These are phyloP conservation scores for Tenthredo notha DNA, from an alignment of 2,888 invertebrate species.

Conservation along the genomic window DNA sequence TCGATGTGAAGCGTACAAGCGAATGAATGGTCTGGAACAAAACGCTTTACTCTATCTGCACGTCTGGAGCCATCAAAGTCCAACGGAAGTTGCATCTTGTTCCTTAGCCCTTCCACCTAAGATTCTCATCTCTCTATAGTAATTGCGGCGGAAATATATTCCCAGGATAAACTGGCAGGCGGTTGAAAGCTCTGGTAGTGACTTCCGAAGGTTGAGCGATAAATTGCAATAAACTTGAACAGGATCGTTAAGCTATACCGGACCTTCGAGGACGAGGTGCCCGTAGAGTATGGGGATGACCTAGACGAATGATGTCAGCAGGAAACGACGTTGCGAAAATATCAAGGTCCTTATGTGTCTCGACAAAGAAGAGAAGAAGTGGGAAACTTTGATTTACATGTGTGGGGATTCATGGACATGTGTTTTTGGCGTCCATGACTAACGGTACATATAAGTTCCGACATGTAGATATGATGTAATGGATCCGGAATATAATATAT, in stretches of 20 bases:
- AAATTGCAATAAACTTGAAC: slow-evolving; percentile 30
- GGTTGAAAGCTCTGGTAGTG: slow-evolving; percentile 3
- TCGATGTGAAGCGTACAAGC: slow-evolving; percentile 57
- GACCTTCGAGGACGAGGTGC: not conserved
- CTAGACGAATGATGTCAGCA: slow-evolving; percentile 39
- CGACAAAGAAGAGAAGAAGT: not conserved
- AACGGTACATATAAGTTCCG: not conserved
- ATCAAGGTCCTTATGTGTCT: slow-evolving; percentile 17
- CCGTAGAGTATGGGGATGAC: not conserved
- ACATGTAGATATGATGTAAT: slow-evolving; percentile 24
- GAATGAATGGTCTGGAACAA: not conserved
- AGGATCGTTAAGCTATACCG: slow-evolving; percentile 1
- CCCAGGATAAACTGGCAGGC: not conserved
- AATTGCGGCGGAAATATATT: slow-evolving; percentile 1
- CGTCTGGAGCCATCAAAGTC: not conserved
- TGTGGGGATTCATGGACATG: not conserved
- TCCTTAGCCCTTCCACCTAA: not conserved
- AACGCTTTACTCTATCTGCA: not conserved
- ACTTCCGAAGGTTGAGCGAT: not conserved
- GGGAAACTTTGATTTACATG: not conserved
- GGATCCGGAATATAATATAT: not conserved
- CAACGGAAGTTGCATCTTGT: not conserved
- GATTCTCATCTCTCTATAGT: not conserved
- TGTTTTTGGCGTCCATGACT: not conserved
- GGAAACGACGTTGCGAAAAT: not conserved